A percentile compares a stretch with the other conserved stretches of the same genome.
phyloP scores from a whole-genome alignment of 1,140 invertebrate species.

The Musca domestica region DNA sequence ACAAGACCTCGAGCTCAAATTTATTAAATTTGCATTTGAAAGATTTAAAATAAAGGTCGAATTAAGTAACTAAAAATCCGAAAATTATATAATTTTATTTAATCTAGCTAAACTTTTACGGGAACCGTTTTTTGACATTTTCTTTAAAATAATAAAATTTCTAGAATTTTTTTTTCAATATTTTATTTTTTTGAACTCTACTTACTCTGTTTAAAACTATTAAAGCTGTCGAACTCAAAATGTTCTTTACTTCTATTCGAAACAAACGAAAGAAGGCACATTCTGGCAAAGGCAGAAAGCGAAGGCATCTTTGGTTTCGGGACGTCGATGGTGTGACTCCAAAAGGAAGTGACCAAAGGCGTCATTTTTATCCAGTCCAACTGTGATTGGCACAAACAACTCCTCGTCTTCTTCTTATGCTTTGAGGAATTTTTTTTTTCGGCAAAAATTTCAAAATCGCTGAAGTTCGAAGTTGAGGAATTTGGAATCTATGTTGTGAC shows the following conservation, averaged over 20 bases:
- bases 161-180: not conserved
- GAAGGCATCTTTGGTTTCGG: conserved; percentile 35
- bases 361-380: not conserved
- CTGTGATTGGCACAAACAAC: not conserved
- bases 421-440: no score
- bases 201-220: conserved; percentile 40
- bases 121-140: no score
- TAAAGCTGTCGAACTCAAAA: conserved; percentile 28
- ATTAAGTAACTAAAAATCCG: no score
- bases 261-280: conserved; percentile 31
- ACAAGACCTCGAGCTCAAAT: no score
- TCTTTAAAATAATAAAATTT: no score
- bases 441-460: no score
- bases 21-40: no score
- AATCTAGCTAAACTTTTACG: no score
- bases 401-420: not conserved
- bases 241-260: conserved; percentile 28
- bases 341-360: not conserved
- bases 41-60: no score
- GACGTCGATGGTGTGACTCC: conserved; percentile 18
- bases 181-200: conserved; percentile 23
- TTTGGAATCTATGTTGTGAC: conserved; percentile 16
- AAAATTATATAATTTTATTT: no score
- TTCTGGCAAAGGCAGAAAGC: conserved; percentile 36
- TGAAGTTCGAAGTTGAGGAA: conserved; percentile 1